Conservation (phyloP, 2,888 invertebrate species). For the Tenthredo scrophulariae region DNA sequence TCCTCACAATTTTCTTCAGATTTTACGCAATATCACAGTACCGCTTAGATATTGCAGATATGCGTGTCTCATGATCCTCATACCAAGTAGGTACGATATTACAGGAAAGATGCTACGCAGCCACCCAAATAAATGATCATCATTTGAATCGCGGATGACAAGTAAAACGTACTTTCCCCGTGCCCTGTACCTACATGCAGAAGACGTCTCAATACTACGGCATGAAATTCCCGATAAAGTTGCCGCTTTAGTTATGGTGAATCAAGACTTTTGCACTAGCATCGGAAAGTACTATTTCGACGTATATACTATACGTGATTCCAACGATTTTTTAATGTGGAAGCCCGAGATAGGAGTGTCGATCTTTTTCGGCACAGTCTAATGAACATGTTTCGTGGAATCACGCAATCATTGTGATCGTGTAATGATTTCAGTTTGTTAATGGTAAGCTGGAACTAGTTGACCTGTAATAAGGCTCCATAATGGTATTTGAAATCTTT, state of each 20-base stretch:
- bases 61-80: background rate
- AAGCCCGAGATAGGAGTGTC: background rate
- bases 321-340: background rate
- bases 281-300: too few relatives aligned
- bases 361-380: background rate
- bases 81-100: background rate
- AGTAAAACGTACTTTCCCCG: background rate
- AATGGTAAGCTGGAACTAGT: too few relatives aligned
- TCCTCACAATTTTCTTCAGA: background rate
- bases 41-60: background rate
- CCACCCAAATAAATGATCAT: conserved; percentile 8
- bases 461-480: background rate
- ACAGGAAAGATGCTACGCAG: background rate
- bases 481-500: background rate
- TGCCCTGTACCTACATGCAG: too few relatives aligned
- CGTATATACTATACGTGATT: background rate
- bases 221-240: background rate
- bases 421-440: background rate
- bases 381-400: background rate
- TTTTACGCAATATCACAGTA: conserved; percentile 12
- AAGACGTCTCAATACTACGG: background rate
- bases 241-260: background rate
- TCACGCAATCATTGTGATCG: too few relatives aligned
- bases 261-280: too few relatives aligned
- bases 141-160: background rate